Percentiles rank a stretch among this genome's conserved stretches.
Evolutionary conservation across 2,797 vertebrate species (phyloP).

Genomic region (Acrossocheilus wenchowensis): DNA sequence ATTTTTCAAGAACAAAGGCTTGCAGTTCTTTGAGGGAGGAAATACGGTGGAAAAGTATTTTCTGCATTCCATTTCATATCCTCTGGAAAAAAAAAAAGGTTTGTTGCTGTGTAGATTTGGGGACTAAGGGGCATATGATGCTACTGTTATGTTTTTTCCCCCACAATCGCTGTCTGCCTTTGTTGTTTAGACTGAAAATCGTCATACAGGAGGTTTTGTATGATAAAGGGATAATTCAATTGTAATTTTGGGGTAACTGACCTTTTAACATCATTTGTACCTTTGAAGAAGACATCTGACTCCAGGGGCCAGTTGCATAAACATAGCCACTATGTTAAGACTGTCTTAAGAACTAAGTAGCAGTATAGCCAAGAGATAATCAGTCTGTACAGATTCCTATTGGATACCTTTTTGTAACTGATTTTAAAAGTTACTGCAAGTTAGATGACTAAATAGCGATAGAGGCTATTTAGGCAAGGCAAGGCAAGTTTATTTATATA

Average conservation of each 20-base stretch:
- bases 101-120: neutral
- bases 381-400: neutral
- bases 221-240: neutral
- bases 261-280: neutral
- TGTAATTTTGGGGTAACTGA: neutral
- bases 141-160: neutral
- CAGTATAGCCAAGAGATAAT: neutral
- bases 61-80: slow-evolving; percentile 19
- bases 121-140: neutral
- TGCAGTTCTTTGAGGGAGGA: slow-evolving; percentile 33
- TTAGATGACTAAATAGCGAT: neutral
- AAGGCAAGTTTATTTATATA: too few relatives aligned
- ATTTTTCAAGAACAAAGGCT: slow-evolving; percentile 42
- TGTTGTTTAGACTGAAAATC: slow-evolving; percentile 20
- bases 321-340: neutral
- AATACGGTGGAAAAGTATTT: slow-evolving; percentile 33
- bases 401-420: neutral
- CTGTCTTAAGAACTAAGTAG: neutral
- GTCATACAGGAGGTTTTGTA: neutral
- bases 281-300: neutral
- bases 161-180: neutral
- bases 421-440: neutral
- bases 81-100: neutral
- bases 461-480: too few relatives aligned
- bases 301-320: neutral